A percentile compares a stretch with the other conserved stretches of the same genome.
Conservation (phyloP, 2,113 vertebrate species). For the Miniopterus natalensis region DNA sequence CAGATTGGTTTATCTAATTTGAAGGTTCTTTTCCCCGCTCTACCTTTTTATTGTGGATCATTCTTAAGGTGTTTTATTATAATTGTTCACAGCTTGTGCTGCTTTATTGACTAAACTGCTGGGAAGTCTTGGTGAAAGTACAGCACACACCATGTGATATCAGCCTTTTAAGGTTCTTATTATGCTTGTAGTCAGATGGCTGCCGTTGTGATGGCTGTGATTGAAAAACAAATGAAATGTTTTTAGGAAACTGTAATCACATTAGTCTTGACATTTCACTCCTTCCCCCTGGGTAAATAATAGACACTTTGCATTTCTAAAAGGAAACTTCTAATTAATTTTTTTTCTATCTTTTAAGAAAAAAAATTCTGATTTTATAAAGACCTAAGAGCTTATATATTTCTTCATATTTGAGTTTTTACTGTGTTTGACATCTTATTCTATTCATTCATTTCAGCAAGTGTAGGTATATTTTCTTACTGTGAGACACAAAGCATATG, state of each 20-base stretch:
- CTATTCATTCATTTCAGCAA: not conserved
- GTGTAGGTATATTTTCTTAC: not conserved
- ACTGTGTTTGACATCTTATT: not conserved
- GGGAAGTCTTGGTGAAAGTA: slow-evolving; percentile 60
- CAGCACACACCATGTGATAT: slow-evolving; percentile 54
- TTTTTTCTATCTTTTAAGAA: slow-evolving; percentile 11
- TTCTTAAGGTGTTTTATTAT: slow-evolving; percentile 72
- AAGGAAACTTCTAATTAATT: slow-evolving; percentile 65
- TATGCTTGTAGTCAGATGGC: slow-evolving; percentile 67
- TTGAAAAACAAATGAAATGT: slow-evolving; percentile 75
- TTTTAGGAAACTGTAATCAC: slow-evolving; percentile 70
- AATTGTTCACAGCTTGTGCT: slow-evolving; percentile 70
- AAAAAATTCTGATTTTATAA: slow-evolving; percentile 27
- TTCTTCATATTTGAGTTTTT: slow-evolving; percentile 11
- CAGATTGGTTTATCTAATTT: slow-evolving; percentile 53
- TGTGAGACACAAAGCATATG: not conserved
- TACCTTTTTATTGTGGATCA: slow-evolving; percentile 68
- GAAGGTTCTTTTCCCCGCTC: not conserved
- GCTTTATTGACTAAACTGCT: slow-evolving; percentile 80
- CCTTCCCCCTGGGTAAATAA: slow-evolving; percentile 47
- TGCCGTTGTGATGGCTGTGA: slow-evolving; percentile 59
- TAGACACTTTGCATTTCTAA: slow-evolving; percentile 74
- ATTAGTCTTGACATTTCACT: slow-evolving; percentile 74
- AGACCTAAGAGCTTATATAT: not conserved
- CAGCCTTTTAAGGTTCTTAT: slow-evolving; percentile 64